A percentile compares a stretch with the other conserved stretches of the same genome.
Evolutionary conservation across 2,888 invertebrate genomes (phyloP).

Genomic region (Oxystoma pomonae): DNA sequence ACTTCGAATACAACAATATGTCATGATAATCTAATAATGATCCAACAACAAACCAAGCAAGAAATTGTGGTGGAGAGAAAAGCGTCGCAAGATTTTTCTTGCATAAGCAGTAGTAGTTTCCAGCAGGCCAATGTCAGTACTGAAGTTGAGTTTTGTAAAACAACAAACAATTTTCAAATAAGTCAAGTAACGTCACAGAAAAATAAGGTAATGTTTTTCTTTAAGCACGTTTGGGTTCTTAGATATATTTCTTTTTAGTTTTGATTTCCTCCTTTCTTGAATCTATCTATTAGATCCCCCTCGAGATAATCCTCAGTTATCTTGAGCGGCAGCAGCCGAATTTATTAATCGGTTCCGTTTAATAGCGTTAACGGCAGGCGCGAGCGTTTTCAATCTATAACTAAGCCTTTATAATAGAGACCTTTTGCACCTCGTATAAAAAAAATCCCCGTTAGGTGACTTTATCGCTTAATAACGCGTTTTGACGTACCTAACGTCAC

Average conservation of each 20-base stretch:
- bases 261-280: constrained; percentile 2
- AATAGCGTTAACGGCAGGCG: too few species aligned
- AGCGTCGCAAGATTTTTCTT: constrained; percentile 22
- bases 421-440: too few species aligned
- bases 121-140: constrained; percentile 23
- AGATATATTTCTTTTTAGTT: background rate
- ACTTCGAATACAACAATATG: background rate
- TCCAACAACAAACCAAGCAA: background rate
- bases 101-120: constrained; percentile 26
- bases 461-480: too few species aligned
- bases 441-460: too few species aligned
- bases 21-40: background rate
- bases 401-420: too few species aligned
- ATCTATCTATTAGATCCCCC: too few species aligned
- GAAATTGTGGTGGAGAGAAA: background rate
- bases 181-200: constrained; percentile 17
- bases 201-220: constrained; percentile 14
- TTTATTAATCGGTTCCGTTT: too few species aligned
- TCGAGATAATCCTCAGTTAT: too few species aligned
- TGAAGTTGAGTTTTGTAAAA: constrained; percentile 24
- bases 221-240: too few species aligned
- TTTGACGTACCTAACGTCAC: too few species aligned
- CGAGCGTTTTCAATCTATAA: too few species aligned
- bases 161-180: constrained; percentile 20
- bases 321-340: too few species aligned